Evolutionary conservation across 1,140 invertebrate genomes (phyloP), one percentile per base, ranked within the genome.

Genomic region (Elymnias hypermnestra): DNA sequence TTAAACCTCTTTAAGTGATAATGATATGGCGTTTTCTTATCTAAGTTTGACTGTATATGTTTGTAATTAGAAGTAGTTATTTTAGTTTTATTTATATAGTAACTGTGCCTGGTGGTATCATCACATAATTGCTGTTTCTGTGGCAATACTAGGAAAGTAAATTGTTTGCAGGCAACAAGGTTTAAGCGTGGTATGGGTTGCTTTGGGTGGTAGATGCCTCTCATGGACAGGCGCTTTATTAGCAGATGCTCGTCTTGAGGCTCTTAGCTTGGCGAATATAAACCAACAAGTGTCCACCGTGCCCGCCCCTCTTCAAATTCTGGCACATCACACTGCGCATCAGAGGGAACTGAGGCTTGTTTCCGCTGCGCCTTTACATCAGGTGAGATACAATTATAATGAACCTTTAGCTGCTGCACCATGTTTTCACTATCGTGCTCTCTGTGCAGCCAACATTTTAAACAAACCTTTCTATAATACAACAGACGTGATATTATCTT

Each of bases 221-320:
- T 69, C 74, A 21, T 83, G 82, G 63, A 84, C 87, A 63, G 83
- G 88, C 46, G 88, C 88, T 1, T 61, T 90, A 7, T 61, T 90
- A 1, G 83, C 89, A 35, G 89, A 90, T 66, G 89, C 89, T 13
- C 88, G 89, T 0, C 77, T 90, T 0, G 89, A 90, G 63, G 86
- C 88, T 10, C 70, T 82, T 6, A 68, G 74, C 28, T 57, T 23
- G 53, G 51, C 37, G 0, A 26, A 26, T 28, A 31, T 47, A 1
- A 17, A 3, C 2, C 77, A 37, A 60, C 53, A 17, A 63, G 76
- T 46, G 55, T 56, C 46, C 5, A 29, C 47, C 10, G 40, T 76
- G 22, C 74, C 85, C 19, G 56, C 68, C 13, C 69, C 64, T 7
- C 50, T 73, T 10, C 59, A 63, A 9, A 52, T 73, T 2, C 55